Conservation (phyloP, 2,888 invertebrate genomes). For the Erynnis tages region DNA sequence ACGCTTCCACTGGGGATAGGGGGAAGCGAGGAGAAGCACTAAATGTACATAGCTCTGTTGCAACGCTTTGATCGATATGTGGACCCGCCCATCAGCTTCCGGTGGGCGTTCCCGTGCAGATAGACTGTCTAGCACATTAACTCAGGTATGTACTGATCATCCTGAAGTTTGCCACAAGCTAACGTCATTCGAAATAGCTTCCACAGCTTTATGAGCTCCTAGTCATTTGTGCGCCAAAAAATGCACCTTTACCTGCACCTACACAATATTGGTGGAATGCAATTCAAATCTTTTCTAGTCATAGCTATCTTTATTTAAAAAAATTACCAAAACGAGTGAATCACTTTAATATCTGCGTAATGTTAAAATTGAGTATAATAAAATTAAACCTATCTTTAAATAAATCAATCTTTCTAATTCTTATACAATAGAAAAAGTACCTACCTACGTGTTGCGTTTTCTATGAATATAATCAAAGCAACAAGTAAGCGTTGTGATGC, state of each 20-base stretch:
- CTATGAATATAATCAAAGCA: no score
- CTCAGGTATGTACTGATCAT: not conserved
- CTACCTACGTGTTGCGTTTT: no score
- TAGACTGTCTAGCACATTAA: not conserved
- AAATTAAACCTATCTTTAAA: not conserved
- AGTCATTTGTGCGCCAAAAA: constrained; percentile 19
- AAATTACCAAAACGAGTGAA: no score
- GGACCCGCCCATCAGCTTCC: constrained; percentile 10
- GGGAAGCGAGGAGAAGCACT: not conserved
- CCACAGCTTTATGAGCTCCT: constrained; percentile 5
- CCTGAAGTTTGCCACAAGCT: constrained; percentile 3
- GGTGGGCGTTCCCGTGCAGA: not conserved
- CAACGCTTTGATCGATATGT: constrained; percentile 7
- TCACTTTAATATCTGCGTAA: no score
- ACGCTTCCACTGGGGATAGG: not conserved
- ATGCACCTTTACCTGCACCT: constrained; percentile 7
- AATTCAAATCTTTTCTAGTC: no score
- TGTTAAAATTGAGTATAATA: not conserved
- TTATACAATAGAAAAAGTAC: no score
- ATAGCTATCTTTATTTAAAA: no score
- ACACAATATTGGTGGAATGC: no score
- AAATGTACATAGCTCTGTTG: not conserved
- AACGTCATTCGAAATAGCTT: not conserved
- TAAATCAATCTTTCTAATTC: no score
- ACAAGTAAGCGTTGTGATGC: no score